These are phyloP conservation scores for Oxycera nigricornis DNA, from an alignment of 2,888 invertebrate species.

Conservation along the genomic window DNA sequence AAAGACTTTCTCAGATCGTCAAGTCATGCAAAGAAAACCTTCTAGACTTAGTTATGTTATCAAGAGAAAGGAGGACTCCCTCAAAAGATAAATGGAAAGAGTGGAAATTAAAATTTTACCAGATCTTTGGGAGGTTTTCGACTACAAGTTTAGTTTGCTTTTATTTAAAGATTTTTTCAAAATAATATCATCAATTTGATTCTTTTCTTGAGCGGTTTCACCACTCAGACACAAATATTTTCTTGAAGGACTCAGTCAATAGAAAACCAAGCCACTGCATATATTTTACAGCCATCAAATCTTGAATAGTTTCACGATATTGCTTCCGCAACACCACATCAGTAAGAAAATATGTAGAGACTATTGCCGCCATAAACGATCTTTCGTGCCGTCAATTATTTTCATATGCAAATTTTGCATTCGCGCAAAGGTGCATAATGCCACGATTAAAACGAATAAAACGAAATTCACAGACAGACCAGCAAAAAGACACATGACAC, in stretches of 20 bases:
- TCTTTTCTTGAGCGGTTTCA: too few relatives aligned
- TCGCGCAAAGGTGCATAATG: conserved; percentile 29
- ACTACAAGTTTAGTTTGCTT: neutral
- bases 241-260: too few relatives aligned
- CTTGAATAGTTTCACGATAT: neutral
- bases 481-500: neutral
- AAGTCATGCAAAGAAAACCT: neutral
- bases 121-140: neutral
- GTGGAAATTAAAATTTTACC: neutral
- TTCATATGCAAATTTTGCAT: conserved; percentile 45
- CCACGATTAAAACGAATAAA: neutral
- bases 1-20: neutral
- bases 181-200: too few relatives aligned
- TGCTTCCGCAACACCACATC: too few relatives aligned
- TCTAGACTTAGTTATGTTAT: neutral
- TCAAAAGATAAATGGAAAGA: too few relatives aligned
- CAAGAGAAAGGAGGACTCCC: neutral
- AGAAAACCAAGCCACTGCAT: neutral
- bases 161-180: too few relatives aligned
- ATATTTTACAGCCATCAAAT: too few relatives aligned
- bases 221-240: too few relatives aligned
- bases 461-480: neutral
- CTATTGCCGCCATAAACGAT: conserved; percentile 34
- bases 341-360: neutral
- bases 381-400: conserved; percentile 46